A percentile compares a stretch with the other conserved stretches of the same genome.
These are phyloP conservation scores for Gymnoscopelus braueri DNA, from an alignment of 2,797 vertebrate species.

Conservation along the genomic window DNA sequence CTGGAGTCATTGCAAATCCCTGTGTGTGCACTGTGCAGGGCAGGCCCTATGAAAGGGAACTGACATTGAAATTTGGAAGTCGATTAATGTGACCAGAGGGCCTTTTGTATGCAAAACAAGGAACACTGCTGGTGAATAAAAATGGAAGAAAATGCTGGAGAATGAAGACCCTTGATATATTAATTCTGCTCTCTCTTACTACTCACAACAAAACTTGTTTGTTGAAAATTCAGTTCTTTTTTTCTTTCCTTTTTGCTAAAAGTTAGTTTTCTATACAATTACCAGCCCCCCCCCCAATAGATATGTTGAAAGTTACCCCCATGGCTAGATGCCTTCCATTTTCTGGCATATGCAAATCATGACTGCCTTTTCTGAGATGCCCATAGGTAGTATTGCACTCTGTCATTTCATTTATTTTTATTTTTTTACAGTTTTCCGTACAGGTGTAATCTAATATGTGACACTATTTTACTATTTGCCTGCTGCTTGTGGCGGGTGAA, in stretches of 20 bases:
- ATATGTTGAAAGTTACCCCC: slow-evolving; percentile 16
- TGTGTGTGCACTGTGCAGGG: slow-evolving; percentile 5
- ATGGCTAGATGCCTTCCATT: slow-evolving; percentile 19
- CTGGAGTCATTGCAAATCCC: slow-evolving; percentile 56
- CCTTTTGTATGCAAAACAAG: slow-evolving; percentile 60
- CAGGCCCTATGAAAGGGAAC: slow-evolving; percentile 53
- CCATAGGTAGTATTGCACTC: not conserved
- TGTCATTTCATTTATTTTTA: slow-evolving; percentile 15
- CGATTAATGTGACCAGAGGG: slow-evolving; percentile 63
- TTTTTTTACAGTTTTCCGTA: slow-evolving; percentile 28
- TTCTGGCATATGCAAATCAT: slow-evolving; percentile 35
- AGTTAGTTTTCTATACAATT: slow-evolving; percentile 32
- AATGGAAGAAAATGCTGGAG: slow-evolving; percentile 62
- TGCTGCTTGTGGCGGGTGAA: slow-evolving; percentile 7
- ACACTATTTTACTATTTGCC: slow-evolving; percentile 5
- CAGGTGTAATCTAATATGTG: slow-evolving; percentile 18
- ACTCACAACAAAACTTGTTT: slow-evolving; percentile 32
- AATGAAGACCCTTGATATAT: slow-evolving; percentile 44
- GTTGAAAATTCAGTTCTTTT: slow-evolving; percentile 23
- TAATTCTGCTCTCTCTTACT: slow-evolving; percentile 34
- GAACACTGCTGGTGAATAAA: slow-evolving; percentile 55
- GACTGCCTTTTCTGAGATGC: slow-evolving; percentile 10
- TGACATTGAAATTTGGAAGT: slow-evolving; percentile 69
- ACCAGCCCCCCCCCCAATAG: slow-evolving; percentile 1
- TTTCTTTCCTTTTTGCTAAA: slow-evolving; percentile 15